Base-by-base conservation (phyloP, 2,113 vertebrate species). In the Micromys minutus region DNA sequence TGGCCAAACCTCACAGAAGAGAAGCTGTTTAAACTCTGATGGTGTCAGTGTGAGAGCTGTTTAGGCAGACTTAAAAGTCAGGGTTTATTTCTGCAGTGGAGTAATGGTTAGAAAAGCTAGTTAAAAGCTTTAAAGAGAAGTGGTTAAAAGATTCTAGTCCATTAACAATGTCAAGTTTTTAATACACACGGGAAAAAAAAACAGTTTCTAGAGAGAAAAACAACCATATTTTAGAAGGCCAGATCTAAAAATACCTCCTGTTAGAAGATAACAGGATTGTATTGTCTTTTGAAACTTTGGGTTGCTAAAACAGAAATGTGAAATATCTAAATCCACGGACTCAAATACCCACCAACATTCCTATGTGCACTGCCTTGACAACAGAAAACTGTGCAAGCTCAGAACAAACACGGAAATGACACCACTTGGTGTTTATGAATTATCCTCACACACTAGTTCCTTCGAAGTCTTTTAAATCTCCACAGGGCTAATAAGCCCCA, bases 271-370 rank as follows among this genome's bases (percentile, higher is more conserved):
- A 4, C 19, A 50, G 67, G 36, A 83, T 94, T 59, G 4, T 31
- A 63, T 42, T 87, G 83, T 39, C n/a, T 87, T 85, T 91, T 65
- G 42, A 91, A 94, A 57, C 7, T 11, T 91, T 42, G n/a, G 5
- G 61, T 31, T 89, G 34, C 65, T 84, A 89, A 94, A 96, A 91
- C 88, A 90, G 9, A 90, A 88, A 81, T 47, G 26, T 85, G 83
- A 90, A 91, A 95, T 69, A 59, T 77, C 52, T 89, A 7, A 65
- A 90, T 80, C 55, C 75, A 86, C 29, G 88, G 42, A 45, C 5
- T 84, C 79, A 77, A 57, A 85, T 45, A 26, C 71, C 45, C 69
- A 63, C 26, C 34, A 24, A 69, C 69, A 81, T 19, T 52, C 22
- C 31, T 55, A 87, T 3, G 7, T 16, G 55, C 29, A 34, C n/a